Percentiles rank a stretch among this genome's conserved stretches.
phyloP scores from a whole-genome alignment of 2,797 vertebrate species.

The Chaetophractus vellerosus region DNA sequence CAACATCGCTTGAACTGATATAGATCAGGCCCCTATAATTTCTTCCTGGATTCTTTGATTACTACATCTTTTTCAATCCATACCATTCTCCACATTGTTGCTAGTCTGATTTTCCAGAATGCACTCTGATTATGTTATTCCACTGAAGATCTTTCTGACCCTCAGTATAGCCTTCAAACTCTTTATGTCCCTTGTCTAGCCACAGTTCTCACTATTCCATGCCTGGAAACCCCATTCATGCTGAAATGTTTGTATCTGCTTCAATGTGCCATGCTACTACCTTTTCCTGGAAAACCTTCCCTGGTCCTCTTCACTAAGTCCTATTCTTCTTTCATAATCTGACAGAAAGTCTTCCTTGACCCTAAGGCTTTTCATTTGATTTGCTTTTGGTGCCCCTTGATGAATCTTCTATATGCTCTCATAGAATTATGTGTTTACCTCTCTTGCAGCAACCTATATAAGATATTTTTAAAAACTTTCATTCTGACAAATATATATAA shows the following conservation, averaged over 20 bases:
- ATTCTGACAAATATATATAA: no score
- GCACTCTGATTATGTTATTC: neutral
- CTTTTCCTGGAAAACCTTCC: neutral
- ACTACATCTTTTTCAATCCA: neutral
- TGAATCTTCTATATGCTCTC: neutral
- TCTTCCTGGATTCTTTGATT: slow-evolving; percentile 31
- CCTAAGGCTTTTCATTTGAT: neutral
- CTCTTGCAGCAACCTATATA: neutral
- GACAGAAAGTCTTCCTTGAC: neutral
- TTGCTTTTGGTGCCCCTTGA: neutral
- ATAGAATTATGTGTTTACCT: neutral
- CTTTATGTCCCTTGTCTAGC: neutral
- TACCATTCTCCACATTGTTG: neutral
- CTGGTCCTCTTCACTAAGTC: neutral
- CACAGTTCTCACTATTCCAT: neutral
- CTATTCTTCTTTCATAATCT: neutral
- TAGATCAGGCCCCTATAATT: neutral
- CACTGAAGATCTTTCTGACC: neutral
- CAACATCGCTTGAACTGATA: neutral
- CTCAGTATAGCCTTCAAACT: neutral
- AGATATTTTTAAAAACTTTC: neutral
- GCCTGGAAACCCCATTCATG: neutral
- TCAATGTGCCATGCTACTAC: neutral
- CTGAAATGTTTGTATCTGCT: neutral
- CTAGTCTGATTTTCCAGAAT: slow-evolving; percentile 11